Percentiles rank a stretch among this genome's conserved stretches.
phyloP scores from a whole-genome alignment of 2,797 vertebrate genomes.

The Semaprochilodus insignis region DNA sequence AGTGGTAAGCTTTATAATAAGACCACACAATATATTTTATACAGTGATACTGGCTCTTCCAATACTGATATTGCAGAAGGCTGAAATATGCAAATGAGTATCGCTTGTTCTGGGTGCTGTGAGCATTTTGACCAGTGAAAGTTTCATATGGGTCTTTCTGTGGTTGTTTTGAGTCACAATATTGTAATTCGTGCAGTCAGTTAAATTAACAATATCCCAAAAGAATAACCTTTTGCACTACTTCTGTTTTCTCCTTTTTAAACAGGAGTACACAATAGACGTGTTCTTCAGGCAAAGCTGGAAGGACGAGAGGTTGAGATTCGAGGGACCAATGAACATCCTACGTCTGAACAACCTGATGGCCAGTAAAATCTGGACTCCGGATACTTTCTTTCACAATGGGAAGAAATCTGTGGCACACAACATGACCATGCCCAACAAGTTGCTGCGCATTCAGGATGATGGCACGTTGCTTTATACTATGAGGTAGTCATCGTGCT shows the following conservation, averaged over 20 bases:
- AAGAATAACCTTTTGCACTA: background rate
- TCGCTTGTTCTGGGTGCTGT: background rate
- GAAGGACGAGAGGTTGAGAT: slow-evolving; percentile 95
- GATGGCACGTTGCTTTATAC: slow-evolving; percentile 96
- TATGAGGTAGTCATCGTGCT: slow-evolving; percentile 35
- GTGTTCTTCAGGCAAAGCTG: slow-evolving; percentile 98
- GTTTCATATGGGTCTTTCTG: background rate
- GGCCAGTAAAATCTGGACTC: slow-evolving; percentile 99
- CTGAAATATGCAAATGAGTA: background rate
- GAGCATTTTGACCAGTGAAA: background rate
- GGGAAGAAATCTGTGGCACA: slow-evolving; percentile 98
- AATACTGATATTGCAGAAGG: background rate
- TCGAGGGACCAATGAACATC: slow-evolving; percentile 97
- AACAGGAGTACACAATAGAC: slow-evolving; percentile 97
- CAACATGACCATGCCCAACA: slow-evolving; percentile 99
- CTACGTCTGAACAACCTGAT: slow-evolving; percentile 97
- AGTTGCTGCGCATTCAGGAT: slow-evolving; percentile 93
- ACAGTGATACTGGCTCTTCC: background rate
- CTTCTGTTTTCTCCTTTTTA: slow-evolving; percentile 26
- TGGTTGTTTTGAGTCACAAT: no score
- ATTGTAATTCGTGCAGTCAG: no score
- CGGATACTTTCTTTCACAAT: slow-evolving; percentile 98
- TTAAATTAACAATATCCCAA: background rate
- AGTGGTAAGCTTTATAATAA: background rate
- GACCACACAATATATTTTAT: background rate